Evolutionary conservation across 2,113 vertebrate species (phyloP).

Genomic region (Macheiramphus alcinus): DNA sequence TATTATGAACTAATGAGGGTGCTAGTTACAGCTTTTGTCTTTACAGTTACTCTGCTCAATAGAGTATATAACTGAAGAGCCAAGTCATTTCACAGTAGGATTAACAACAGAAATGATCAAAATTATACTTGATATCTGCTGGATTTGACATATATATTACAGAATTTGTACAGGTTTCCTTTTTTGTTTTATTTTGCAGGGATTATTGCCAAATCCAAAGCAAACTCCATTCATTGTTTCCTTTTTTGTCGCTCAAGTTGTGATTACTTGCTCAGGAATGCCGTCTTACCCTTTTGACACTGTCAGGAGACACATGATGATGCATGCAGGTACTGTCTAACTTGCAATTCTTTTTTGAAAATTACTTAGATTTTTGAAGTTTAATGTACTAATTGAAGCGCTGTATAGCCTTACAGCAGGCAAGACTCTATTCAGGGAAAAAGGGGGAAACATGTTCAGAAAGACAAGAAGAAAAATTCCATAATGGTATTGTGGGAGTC

Average conservation of each 20-base stretch:
- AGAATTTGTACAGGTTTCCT: background rate
- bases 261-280: conserved; percentile 62
- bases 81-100: background rate
- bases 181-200: conserved; percentile 23
- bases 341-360: background rate
- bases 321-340: conserved; percentile 61
- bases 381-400: background rate
- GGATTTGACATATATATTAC: background rate
- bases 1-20: background rate
- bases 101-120: background rate
- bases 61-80: background rate
- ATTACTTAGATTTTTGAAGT: background rate
- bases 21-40: background rate
- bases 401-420: background rate
- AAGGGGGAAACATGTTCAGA: background rate
- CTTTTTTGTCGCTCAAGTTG: conserved; percentile 63
- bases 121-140: background rate
- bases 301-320: conserved; percentile 61
- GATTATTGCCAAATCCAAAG: conserved; percentile 61
- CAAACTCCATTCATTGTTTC: conserved; percentile 52
- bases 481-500: background rate
- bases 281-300: conserved; percentile 66
- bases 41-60: background rate
- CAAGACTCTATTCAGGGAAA: background rate
- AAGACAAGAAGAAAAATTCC: background rate